Evolutionary conservation across 2,797 vertebrate species (phyloP).

Genomic region (Chromis chromis): DNA sequence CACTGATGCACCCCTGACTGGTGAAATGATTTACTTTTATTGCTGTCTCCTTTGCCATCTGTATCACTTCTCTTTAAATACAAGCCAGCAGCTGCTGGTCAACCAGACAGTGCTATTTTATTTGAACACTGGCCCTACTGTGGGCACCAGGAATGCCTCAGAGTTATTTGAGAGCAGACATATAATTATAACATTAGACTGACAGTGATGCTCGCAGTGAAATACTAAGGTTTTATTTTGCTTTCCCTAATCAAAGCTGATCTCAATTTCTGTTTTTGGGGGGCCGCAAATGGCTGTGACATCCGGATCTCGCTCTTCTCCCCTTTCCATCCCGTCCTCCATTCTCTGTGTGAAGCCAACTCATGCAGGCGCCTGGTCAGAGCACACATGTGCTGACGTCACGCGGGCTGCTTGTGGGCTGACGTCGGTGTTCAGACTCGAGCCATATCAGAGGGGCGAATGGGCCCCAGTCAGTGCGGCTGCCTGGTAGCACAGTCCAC

Average conservation of each 20-base stretch:
- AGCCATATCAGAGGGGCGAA: conserved; percentile 64
- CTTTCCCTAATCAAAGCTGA: conserved; percentile 65
- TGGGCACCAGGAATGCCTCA: conserved; percentile 74
- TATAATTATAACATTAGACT: conserved; percentile 77
- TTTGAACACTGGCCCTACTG: conserved; percentile 71
- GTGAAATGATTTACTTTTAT: conserved; percentile 62
- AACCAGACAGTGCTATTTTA: conserved; percentile 75
- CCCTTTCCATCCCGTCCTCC: conserved; percentile 20
- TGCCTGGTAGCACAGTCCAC: conserved; percentile 62
- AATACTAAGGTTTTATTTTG: conserved; percentile 66
- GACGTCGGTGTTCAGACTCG: conserved; percentile 65
- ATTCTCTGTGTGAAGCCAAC: conserved; percentile 45
- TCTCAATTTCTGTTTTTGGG: conserved; percentile 54
- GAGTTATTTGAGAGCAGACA: conserved; percentile 78
- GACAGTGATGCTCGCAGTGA: conserved; percentile 65
- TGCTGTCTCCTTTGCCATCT: conserved; percentile 53
- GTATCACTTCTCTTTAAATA: conserved; percentile 69
- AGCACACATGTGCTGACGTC: conserved; percentile 71
- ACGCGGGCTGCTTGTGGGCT: conserved; percentile 69
- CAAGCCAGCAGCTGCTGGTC: conserved; percentile 66
- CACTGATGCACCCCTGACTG: conserved; percentile 40
- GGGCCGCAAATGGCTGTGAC: conserved; percentile 35
- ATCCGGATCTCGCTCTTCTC: conserved; percentile 25
- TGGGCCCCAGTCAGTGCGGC: conserved; percentile 55
- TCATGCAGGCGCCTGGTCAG: conserved; percentile 56